Percentiles rank a stretch among this genome's conserved stretches.
phyloP scores from a whole-genome alignment of 2,797 vertebrate genomes.

The Pogoniulus pusillus region DNA sequence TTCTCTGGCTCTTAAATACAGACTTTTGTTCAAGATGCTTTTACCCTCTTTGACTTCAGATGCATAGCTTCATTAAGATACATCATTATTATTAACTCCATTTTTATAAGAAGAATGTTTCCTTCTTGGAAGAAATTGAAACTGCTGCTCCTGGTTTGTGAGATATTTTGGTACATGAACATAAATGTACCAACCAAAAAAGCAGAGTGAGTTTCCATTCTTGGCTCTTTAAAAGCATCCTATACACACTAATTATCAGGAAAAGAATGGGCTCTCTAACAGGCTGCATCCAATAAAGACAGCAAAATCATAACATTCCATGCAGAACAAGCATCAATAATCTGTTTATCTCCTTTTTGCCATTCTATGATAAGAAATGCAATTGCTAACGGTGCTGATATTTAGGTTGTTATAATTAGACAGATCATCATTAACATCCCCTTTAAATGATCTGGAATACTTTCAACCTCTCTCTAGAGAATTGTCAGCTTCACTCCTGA shows the following conservation, averaged over 20 bases:
- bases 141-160: neutral
- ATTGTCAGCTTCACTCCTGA: neutral
- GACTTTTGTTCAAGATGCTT: neutral
- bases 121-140: neutral
- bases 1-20: neutral
- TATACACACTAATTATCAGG: neutral
- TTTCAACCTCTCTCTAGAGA: constrained; percentile 14
- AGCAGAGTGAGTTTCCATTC: neutral
- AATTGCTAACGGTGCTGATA: constrained; percentile 13
- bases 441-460: constrained; percentile 33
- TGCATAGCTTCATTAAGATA: neutral
- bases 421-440: constrained; percentile 29
- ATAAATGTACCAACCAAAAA: neutral
- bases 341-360: constrained; percentile 43
- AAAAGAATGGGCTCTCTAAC: neutral
- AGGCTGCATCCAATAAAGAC: neutral
- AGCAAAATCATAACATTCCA: constrained; percentile 1
- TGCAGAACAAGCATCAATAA: constrained; percentile 24
- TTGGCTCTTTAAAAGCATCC: neutral
- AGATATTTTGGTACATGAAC: neutral
- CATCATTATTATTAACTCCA: neutral
- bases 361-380: constrained; percentile 12
- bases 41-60: neutral
- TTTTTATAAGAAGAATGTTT: neutral
- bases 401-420: constrained; percentile 39